Evolutionary conservation across 2,113 vertebrate species (phyloP).

Genomic region (Gopherus evgoodei): DNA sequence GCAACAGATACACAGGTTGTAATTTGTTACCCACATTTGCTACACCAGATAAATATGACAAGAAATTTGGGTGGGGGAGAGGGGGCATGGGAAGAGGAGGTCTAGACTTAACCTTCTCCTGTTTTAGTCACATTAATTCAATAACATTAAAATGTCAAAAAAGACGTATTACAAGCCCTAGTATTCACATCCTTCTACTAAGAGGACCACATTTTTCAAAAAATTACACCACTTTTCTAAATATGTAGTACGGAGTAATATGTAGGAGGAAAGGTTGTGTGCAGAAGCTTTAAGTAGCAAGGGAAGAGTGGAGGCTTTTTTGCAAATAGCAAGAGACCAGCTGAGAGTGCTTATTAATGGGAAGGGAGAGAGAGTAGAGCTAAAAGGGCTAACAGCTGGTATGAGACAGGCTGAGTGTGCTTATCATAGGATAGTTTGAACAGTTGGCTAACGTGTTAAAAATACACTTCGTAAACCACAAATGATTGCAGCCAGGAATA

Average conservation of each 20-base stretch:
- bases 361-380: not conserved
- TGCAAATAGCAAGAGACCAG: not conserved
- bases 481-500: not conserved
- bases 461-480: not conserved
- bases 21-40: not conserved
- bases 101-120: not conserved
- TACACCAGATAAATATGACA: not conserved
- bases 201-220: not conserved
- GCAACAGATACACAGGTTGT: not conserved
- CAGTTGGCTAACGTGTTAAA: not conserved
- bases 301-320: not conserved
- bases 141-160: not conserved
- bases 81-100: too few species aligned
- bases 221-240: not conserved
- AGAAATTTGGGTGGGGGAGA: not conserved
- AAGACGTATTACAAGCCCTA: not conserved
- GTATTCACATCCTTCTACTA: not conserved
- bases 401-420: not conserved
- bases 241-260: not conserved
- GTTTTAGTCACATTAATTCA: not conserved
- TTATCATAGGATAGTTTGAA: not conserved
- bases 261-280: not conserved
- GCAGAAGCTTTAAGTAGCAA: not conserved
- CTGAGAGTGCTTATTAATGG: not conserved
- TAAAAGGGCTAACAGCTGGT: not conserved